Percentiles rank a stretch among this genome's conserved stretches.
Evolutionary conservation across 2,797 vertebrate species (phyloP).

Genomic region (Otolemur crassicaudatus): DNA sequence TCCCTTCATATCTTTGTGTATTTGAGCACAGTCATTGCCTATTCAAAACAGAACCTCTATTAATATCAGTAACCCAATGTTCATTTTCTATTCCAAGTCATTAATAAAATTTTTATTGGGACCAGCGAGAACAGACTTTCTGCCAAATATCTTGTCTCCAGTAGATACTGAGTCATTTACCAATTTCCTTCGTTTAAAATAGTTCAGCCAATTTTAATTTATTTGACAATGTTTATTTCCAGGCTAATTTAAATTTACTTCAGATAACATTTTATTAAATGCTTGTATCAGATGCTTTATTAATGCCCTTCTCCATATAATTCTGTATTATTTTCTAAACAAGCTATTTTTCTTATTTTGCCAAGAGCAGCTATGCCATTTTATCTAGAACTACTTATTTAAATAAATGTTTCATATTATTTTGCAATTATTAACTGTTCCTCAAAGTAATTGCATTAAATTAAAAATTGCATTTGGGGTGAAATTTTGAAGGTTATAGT

Average conservation of each 20-base stretch:
- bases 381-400: conserved; percentile 58
- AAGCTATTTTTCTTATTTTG: conserved; percentile 42
- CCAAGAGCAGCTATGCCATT: conserved; percentile 46
- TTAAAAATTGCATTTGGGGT: conserved; percentile 52
- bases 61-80: conserved; percentile 61
- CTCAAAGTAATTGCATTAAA: conserved; percentile 50
- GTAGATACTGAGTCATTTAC: conserved; percentile 66
- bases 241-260: conserved; percentile 73
- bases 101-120: conserved; percentile 78
- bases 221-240: conserved; percentile 72
- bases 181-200: conserved; percentile 77
- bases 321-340: conserved; percentile 61
- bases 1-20: conserved; percentile 55
- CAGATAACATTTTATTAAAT: conserved; percentile 67
- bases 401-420: conserved; percentile 49
- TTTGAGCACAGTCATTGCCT: conserved; percentile 54
- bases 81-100: conserved; percentile 63
- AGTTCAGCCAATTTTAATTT: conserved; percentile 70
- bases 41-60: conserved; percentile 57
- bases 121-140: conserved; percentile 65
- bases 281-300: conserved; percentile 41
- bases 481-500: conserved; percentile 43
- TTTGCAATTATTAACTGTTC: conserved; percentile 58
- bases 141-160: conserved; percentile 72
- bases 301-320: background rate